Percentiles rank a stretch among this genome's conserved stretches.
phyloP scores from a whole-genome alignment of 2,113 vertebrate species.

The Athene cunicularia region DNA sequence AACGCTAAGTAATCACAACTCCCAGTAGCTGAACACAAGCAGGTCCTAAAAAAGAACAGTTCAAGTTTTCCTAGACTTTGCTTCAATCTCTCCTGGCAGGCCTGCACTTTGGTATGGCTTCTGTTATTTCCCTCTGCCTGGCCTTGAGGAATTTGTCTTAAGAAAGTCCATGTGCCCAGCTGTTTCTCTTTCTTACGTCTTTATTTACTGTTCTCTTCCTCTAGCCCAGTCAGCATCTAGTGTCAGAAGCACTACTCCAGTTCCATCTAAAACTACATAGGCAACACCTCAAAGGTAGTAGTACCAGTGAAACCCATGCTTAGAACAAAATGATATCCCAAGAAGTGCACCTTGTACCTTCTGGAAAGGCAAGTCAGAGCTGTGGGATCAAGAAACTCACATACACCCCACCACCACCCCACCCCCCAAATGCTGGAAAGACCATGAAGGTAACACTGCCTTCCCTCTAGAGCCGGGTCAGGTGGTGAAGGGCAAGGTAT shows the following conservation, averaged over 20 bases:
- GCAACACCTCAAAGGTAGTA: background rate
- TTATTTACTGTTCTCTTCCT: background rate
- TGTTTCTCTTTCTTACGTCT: background rate
- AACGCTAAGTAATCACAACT: background rate
- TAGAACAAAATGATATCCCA: background rate
- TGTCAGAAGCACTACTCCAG: background rate
- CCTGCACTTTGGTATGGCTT: background rate
- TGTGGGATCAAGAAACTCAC: background rate
- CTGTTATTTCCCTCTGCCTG: background rate
- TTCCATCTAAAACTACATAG: background rate
- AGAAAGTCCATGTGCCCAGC: background rate
- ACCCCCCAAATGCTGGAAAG: background rate
- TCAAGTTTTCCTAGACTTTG: background rate
- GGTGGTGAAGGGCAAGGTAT: fast-evolving
- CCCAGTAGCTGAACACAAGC: background rate
- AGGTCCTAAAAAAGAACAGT: background rate
- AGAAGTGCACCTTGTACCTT: background rate
- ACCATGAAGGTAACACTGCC: background rate
- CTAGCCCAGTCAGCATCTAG: background rate
- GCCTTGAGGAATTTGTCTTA: background rate
- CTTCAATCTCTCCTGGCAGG: background rate
- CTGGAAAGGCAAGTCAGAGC: background rate
- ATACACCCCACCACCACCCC: background rate
- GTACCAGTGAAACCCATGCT: background rate
- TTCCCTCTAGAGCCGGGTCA: background rate